These are phyloP conservation scores for Ormyrus labotus DNA, from an alignment of 2,888 invertebrate genomes.

Conservation along the genomic window DNA sequence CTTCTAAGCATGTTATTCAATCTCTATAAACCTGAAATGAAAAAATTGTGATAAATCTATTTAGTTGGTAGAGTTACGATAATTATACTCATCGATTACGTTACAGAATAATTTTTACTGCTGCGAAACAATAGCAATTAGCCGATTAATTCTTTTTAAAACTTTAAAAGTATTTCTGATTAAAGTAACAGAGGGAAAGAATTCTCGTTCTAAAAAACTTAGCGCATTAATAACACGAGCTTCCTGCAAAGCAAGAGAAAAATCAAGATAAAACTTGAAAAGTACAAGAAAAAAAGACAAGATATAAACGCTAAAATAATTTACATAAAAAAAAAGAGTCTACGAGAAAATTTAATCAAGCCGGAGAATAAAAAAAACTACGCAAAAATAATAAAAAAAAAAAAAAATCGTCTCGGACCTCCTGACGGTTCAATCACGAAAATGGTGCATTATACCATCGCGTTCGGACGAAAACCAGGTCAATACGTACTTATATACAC, in stretches of 20 bases:
- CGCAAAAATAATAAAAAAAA: background rate
- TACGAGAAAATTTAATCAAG: background rate
- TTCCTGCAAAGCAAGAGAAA: conserved; percentile 31
- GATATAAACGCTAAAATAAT: background rate
- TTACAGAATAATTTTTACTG: too few relatives aligned
- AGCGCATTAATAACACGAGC: conserved; percentile 37
- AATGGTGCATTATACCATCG: conserved; percentile 16
- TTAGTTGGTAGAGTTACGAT: too few relatives aligned
- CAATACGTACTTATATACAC: conserved; percentile 63
- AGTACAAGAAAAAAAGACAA: conserved; percentile 27
- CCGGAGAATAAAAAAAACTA: background rate
- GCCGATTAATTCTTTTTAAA: too few relatives aligned
- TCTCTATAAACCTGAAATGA: too few relatives aligned
- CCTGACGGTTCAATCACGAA: conserved; percentile 34
- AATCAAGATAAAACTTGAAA: conserved; percentile 29
- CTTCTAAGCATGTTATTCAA: too few relatives aligned
- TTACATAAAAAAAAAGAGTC: background rate
- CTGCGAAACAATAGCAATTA: too few relatives aligned
- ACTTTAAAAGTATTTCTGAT: too few relatives aligned
- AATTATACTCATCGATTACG: too few relatives aligned
- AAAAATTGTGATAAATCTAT: too few relatives aligned
- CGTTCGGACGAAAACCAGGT: conserved; percentile 63
- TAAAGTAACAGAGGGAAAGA: background rate
- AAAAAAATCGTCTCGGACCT: conserved; percentile 37
- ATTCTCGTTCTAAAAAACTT: conserved; percentile 13